A percentile compares a stretch with the other conserved stretches of the same genome.
These are phyloP conservation scores for Steinernema khuongi DNA, from an alignment of 1,140 invertebrate species.

Conservation along the genomic window DNA sequence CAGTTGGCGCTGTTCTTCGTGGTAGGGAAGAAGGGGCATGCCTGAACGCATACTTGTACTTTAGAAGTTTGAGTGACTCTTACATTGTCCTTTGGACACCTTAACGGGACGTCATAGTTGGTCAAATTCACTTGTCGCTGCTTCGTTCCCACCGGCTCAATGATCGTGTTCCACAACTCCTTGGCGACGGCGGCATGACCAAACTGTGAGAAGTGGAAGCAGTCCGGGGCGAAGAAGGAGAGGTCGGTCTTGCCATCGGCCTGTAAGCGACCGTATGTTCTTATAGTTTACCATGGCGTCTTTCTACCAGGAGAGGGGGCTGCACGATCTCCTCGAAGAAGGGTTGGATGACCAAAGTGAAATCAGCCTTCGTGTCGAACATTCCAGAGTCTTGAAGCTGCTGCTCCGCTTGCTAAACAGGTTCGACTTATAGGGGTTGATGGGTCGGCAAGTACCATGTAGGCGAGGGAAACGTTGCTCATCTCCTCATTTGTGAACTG, in stretches of 20 bases:
- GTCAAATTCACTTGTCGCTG: conserved; percentile 59
- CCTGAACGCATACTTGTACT: conserved; percentile 30
- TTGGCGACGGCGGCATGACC: conserved; percentile 67
- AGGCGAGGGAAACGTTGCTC: conserved; percentile 26
- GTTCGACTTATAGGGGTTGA: neutral
- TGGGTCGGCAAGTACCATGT: conserved; percentile 24
- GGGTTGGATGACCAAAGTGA: conserved; percentile 61
- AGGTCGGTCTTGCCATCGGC: conserved; percentile 62
- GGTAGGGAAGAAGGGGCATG: conserved; percentile 39
- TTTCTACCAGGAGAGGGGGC: conserved; percentile 32
- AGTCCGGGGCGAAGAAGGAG: conserved; percentile 67
- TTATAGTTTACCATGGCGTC: neutral
- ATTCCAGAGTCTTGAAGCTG: conserved; percentile 46
- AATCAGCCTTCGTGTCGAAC: conserved; percentile 60
- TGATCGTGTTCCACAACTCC: conserved; percentile 71
- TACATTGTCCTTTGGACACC: conserved; percentile 33
- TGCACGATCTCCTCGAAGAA: conserved; percentile 36
- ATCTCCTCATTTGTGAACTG: conserved; percentile 36
- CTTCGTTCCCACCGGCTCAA: conserved; percentile 70
- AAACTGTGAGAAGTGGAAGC: conserved; percentile 70
- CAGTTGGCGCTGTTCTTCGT: conserved; percentile 37
- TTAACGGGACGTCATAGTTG: conserved; percentile 27
- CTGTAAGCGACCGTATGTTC: conserved; percentile 18
- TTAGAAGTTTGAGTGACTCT: neutral
- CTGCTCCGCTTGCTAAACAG: conserved; percentile 16